Evolutionary conservation across 2,113 vertebrate genomes (phyloP).

Genomic region (Corythornis cristatus): DNA sequence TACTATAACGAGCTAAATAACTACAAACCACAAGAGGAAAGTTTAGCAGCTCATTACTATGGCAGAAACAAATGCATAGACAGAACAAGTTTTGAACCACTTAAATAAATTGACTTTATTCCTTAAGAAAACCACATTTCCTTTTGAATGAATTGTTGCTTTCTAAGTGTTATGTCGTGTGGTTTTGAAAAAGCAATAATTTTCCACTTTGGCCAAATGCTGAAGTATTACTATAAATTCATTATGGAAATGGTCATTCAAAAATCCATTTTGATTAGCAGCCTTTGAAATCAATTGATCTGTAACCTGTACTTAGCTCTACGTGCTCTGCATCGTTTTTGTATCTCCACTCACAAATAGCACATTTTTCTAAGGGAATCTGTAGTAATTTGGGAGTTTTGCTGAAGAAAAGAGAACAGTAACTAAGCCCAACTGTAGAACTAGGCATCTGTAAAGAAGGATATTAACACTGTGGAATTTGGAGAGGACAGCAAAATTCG

Average conservation of each 20-base stretch:
- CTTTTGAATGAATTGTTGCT: conserved; percentile 62
- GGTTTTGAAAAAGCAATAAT: conserved; percentile 63
- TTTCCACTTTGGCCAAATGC: conserved; percentile 57
- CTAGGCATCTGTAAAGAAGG: not conserved
- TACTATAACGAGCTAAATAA: conserved; percentile 68
- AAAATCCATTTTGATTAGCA: conserved; percentile 62
- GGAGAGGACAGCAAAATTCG: not conserved
- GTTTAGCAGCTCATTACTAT: conserved; percentile 68
- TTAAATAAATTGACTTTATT: conserved; percentile 69
- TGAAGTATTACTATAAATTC: conserved; percentile 62
- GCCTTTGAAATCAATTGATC: conserved; percentile 45
- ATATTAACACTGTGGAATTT: not conserved
- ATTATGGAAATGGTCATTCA: conserved; percentile 54
- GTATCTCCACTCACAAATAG: conserved; percentile 6
- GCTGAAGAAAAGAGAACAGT: not conserved
- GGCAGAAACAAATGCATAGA: conserved; percentile 70
- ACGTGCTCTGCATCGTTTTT: not conserved
- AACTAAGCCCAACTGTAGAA: not conserved
- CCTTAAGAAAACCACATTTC: conserved; percentile 68
- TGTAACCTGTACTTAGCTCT: conserved; percentile 32
- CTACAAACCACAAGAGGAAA: conserved; percentile 65
- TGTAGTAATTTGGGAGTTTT: not conserved
- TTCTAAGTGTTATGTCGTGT: conserved; percentile 57
- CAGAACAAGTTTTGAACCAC: conserved; percentile 64
- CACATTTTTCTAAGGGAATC: not conserved